phyloP scores from a whole-genome alignment of 2,113 vertebrate genomes.

The Solenodon paradoxus region DNA sequence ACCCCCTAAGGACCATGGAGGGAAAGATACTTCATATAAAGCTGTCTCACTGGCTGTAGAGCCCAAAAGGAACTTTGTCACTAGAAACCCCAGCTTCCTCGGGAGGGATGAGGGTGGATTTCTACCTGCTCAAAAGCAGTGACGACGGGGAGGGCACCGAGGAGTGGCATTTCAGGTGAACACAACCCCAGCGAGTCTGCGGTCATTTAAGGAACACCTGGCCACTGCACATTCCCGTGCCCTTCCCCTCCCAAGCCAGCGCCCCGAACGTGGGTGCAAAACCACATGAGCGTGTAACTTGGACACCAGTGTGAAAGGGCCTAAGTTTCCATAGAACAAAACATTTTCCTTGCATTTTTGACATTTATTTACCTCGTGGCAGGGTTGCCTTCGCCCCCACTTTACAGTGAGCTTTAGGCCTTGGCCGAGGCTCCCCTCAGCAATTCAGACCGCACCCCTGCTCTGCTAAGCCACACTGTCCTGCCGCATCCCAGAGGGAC shows the following conservation, averaged over 20 bases:
- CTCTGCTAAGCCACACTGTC: neutral
- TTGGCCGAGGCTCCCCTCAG: neutral
- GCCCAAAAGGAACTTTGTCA: neutral
- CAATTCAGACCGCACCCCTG: neutral
- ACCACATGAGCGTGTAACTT: neutral
- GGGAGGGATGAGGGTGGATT: too few relatives aligned
- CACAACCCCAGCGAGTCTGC: neutral
- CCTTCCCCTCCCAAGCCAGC: neutral
- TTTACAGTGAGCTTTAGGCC: neutral
- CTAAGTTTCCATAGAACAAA: too few relatives aligned
- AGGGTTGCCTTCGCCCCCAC: neutral
- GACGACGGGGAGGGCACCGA: neutral
- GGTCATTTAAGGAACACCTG: neutral
- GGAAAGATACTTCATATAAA: neutral
- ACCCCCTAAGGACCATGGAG: neutral
- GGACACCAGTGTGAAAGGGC: neutral
- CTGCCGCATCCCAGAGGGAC: neutral
- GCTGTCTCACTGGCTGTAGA: neutral
- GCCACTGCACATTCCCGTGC: rapidly evolving
- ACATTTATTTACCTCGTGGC: too few relatives aligned
- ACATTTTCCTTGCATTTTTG: too few relatives aligned
- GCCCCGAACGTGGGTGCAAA: neutral
- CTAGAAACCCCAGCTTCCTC: too few relatives aligned
- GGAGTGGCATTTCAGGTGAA: too few relatives aligned
- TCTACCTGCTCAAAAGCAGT: too few relatives aligned